Base-by-base conservation (phyloP, 2,888 invertebrate species). In the Drosophila borborema region DNA sequence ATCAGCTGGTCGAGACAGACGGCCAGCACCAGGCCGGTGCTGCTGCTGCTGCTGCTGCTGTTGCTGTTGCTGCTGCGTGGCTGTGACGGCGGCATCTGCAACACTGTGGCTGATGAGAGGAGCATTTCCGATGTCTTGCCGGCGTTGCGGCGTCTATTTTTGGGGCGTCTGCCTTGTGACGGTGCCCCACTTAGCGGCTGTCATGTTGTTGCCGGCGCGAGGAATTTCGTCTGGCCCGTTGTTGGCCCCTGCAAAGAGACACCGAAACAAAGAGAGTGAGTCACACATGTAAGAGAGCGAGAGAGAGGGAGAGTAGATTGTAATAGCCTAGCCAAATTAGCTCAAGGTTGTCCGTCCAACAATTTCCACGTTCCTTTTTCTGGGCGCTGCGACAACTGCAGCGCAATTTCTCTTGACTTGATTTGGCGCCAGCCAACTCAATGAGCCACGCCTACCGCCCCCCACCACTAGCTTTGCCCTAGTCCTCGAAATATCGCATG, bases 171-270 rank as follows among this genome's bases (percentile, higher is more conserved):
- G 83, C 74, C 76, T 85, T 87, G 90, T 86, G 84, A 81, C 90
- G 90, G 78, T 89, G 90, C 89, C 89, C 86, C 86, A 86, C 90
- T 90, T 90, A 89, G 84, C 75, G 72, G 54, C 81, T 90, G 86
- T 89, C 90, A 88, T 90, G 89, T 61, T 90, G 86, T 64, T 72
- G 68, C 64, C 73, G 74, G 69, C 70, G 80, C 72, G 64, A 69
- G 90, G 89, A 86, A 86, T 90, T 77, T 70, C 72, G 90, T 86
- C 90, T 89, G 86, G 74, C 86, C 82, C 70, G 64, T 59, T 72
- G 72, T 79, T 76, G 83, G 76, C 90, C 82, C 69, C 84, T 85
- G 86, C 72, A 87, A 79, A 61, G 65, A 66, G 64, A 70, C 48
- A 67, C 38, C 41, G 28, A 70, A 64, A 62, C 23, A 31, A 40